Base-by-base conservation (phyloP, 2,113 vertebrate genomes). In the Uria lomvia region DNA sequence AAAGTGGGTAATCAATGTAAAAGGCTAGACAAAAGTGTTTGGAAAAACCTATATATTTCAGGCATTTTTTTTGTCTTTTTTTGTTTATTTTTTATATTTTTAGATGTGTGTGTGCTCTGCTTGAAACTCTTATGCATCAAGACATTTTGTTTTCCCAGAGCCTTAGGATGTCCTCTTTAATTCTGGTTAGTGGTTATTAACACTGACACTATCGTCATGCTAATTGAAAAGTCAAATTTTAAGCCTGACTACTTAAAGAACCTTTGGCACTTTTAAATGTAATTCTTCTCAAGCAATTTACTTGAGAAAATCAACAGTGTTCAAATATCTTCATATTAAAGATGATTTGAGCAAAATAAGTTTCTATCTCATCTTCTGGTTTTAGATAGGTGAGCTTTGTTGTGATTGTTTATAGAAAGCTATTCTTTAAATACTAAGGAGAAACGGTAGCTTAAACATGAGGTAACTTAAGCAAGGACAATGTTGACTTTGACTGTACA, bases 201-300 rank as follows among this genome's bases (percentile, higher is more conserved):
- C 78, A 90, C 88, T 97, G 96, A 97, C 92, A 95, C 93, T 76
- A 96, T 96, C 96, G 96, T 96, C 96, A 93, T 96, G 93, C 96
- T 96, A 96, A 97, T 95, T 95, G 96, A 94, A 90, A 96, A 96
- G 88, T 88, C 78, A 88, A 49, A 96, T 94, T 96, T 94, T 93
- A 92, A 95, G 93, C 93, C 90, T 40, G 71, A 88, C n/a, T 86
- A 93, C 88, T 86, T 93, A 90, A 79, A 95, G 77, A 85, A 95
- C 90, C 96, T 92, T 93, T 96, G 93, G 88, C 90, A 83, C 47
- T 92, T 93, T 85, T 80, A 24, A 5, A 55, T 11, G 42, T 71
- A 88, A 79, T 83, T 90, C 60, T 91, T 92, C 81, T 82, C 24
- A 27, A 82, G 76, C 79, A 91, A 60, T 73, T 65, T 90, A 13